A percentile compares a stretch with the other conserved stretches of the same genome.
These are phyloP conservation scores for Volucella inflata DNA, from an alignment of 2,888 invertebrate genomes.

Conservation along the genomic window DNA sequence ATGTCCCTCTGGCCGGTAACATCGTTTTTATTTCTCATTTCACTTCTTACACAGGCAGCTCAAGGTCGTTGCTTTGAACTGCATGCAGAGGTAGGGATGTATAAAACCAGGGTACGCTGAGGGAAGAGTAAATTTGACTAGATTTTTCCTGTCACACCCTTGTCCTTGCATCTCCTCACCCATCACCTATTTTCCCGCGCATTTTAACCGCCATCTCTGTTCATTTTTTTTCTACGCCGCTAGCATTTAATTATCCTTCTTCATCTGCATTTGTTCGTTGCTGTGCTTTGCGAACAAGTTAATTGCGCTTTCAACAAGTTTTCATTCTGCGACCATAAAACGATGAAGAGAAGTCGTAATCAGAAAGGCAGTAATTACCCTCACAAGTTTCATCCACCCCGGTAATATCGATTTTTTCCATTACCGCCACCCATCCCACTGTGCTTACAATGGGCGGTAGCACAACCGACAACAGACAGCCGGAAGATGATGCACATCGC, in stretches of 20 bases:
- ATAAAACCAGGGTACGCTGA: constrained; percentile 45
- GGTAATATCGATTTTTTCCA: constrained; percentile 66
- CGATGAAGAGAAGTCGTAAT: constrained; percentile 55
- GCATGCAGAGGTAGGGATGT: constrained; percentile 40
- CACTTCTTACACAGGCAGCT: constrained; percentile 38
- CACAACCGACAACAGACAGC: constrained; percentile 24
- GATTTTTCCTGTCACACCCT: not conserved
- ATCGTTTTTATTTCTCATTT: constrained; percentile 29
- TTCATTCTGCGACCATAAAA: constrained; percentile 34
- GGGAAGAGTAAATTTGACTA: constrained; percentile 40
- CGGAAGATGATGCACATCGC: constrained; percentile 59
- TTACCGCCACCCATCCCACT: not conserved
- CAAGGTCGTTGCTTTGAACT: constrained; percentile 52
- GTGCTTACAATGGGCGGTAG: constrained; percentile 31
- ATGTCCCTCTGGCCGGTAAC: constrained; percentile 37
- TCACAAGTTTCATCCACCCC: constrained; percentile 66
- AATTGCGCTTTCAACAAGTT: constrained; percentile 76
- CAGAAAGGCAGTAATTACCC: constrained; percentile 70
- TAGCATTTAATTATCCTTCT: constrained; percentile 72
- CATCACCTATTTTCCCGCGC: constrained; percentile 59
- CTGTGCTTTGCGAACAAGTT: constrained; percentile 68
- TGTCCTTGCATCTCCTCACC: not conserved
- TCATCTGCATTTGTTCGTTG: constrained; percentile 58
- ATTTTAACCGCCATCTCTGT: constrained; percentile 38
- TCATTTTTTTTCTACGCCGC: constrained; percentile 26